Base-by-base conservation (phyloP, 2,797 vertebrate genomes). In the Erethizon dorsatum region DNA sequence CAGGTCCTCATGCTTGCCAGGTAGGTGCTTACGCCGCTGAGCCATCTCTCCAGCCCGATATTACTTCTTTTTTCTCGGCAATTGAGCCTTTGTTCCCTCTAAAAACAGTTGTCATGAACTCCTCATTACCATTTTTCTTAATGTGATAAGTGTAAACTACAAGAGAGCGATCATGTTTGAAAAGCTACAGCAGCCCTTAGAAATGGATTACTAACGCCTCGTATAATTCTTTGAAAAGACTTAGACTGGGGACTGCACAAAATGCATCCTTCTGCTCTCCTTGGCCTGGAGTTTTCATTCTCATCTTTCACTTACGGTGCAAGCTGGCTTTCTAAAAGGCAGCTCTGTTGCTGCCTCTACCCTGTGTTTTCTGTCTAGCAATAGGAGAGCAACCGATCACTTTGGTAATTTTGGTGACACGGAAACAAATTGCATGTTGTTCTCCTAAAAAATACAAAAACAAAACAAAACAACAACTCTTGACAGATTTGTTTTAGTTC, bases 91-190 rank as follows among this genome's bases (percentile, higher is more conserved):
- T 98, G 97, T 98, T 98, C 80, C 93, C 97, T 97, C 97, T 98
- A 96, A 96, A 98, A 97, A 86, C 96, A 95, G 92, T 98, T 98
- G 96, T 98, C 97, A 92, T 96, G 97, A 98, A 97, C 94, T 97
- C 92, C 95, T 98, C 96, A 97, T 98, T 98, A 98, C 94, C 97
- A 97, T 98, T 98, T 98, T 98, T 91, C 97, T 98, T 98, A 98
- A 98, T 98, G 95, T 97, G 97, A 22, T 98, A 98, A 98, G 92
- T 95, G 94, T 97, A 98, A 98, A 97, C 97, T 95, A 96, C 85
- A 95, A 97, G 97, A 95, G 97, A 96, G 94, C 90, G 71, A 97
- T 98, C 91, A 54, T 90, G 96, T 98, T 97, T 98, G 97, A 98
- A 98, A 98, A 98, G 97, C 90, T 94, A 31, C 54, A 83, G 93